Evolutionary conservation across 2,113 vertebrate species (phyloP).

Genomic region (Acrocephalus kingi): DNA sequence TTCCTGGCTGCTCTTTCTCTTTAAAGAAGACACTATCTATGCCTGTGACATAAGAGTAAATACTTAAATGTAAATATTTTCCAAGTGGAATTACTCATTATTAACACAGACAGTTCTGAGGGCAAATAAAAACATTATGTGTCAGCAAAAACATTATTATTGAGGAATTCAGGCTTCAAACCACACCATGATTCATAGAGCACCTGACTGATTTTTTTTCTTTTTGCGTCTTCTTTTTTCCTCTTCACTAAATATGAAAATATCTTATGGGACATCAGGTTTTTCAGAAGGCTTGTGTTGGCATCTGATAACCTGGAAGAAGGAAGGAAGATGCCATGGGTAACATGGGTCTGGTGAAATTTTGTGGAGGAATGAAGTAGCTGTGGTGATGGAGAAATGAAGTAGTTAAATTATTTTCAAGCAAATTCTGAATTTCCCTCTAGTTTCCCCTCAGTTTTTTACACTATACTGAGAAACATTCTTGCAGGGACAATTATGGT

Average conservation of each 20-base stretch:
- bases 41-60: slow-evolving; percentile 32
- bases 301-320: neutral
- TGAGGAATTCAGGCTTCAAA: slow-evolving; percentile 35
- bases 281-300: neutral
- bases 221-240: neutral
- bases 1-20: slow-evolving; percentile 3
- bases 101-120: slow-evolving; percentile 41
- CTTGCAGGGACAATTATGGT: neutral
- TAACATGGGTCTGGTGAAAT: neutral
- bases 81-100: slow-evolving; percentile 30
- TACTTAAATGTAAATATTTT: slow-evolving; percentile 52
- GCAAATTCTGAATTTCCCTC: neutral
- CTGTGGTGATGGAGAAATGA: neutral
- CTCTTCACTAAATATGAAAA: neutral
- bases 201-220: neutral
- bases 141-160: slow-evolving; percentile 48
- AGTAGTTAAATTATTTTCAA: neutral
- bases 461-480: neutral
- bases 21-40: neutral
- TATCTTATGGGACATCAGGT: neutral
- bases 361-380: neutral
- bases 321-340: neutral
- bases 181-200: slow-evolving; percentile 34
- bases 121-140: slow-evolving; percentile 38
- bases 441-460: neutral